Percentiles rank a stretch among this genome's conserved stretches.
phyloP scores from a whole-genome alignment of 2,888 invertebrate species.

The Lycophotia porphyrea region DNA sequence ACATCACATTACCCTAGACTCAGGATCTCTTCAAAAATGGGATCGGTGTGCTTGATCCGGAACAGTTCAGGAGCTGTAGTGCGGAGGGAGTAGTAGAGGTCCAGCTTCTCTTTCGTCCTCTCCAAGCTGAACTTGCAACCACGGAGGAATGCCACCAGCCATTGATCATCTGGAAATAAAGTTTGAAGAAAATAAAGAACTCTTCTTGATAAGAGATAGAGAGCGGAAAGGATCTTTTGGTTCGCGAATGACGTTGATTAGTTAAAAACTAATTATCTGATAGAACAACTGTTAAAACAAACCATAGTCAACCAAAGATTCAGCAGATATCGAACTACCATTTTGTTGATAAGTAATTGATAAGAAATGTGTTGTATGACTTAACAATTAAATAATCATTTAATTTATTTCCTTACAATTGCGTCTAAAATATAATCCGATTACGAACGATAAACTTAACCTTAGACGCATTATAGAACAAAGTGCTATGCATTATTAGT shows the following conservation, averaged over 20 bases:
- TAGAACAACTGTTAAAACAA: constrained; percentile 12
- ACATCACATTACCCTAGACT: constrained; percentile 73
- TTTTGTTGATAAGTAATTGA: constrained; percentile 24
- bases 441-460: neutral
- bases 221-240: neutral
- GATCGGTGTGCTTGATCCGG: constrained; percentile 69
- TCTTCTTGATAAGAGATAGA: neutral
- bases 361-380: constrained; percentile 20
- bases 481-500: neutral
- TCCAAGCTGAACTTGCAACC: constrained; percentile 92
- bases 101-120: constrained; percentile 91
- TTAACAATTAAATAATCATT: constrained; percentile 8
- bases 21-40: constrained; percentile 76
- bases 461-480: neutral
- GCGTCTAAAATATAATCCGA: too few relatives aligned
- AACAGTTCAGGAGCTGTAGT: constrained; percentile 89
- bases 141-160: constrained; percentile 91
- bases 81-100: constrained; percentile 89
- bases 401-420: neutral
- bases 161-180: constrained; percentile 90
- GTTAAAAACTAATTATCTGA: constrained; percentile 2
- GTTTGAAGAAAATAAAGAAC: neutral
- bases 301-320: constrained; percentile 13
- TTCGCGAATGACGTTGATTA: neutral
- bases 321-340: neutral